Percentiles rank a stretch among this genome's conserved stretches.
Conservation (phyloP, 1,140 invertebrate genomes). For the Teleopsis dalmanni region DNA sequence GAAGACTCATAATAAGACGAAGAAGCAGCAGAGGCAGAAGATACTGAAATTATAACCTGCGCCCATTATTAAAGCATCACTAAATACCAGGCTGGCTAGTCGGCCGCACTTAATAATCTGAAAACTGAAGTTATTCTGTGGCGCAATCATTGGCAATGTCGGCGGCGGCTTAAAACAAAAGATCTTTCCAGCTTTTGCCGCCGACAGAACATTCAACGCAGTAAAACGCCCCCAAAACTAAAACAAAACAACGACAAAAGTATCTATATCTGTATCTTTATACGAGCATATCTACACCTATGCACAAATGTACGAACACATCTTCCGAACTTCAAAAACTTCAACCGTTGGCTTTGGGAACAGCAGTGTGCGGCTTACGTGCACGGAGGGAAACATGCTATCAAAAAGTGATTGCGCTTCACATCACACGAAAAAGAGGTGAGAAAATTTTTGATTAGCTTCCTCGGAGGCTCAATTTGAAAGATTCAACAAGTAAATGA, state of each 20-base stretch:
- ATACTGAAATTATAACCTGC: no score
- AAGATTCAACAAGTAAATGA: neutral
- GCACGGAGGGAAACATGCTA: neutral
- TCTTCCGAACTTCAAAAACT: neutral
- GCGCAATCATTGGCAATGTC: neutral
- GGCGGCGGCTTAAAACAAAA: conserved; percentile 42
- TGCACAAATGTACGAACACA: neutral
- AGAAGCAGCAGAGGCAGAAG: no score
- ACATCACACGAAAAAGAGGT: conserved; percentile 39
- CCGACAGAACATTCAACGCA: conserved; percentile 40
- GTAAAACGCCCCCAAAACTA: conserved; percentile 31
- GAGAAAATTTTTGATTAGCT: conserved; percentile 46
- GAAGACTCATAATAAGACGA: no score
- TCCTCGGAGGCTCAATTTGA: conserved; percentile 29
- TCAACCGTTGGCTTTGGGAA: no score
- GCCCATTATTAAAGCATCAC: conserved; percentile 8
- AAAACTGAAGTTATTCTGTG: neutral
- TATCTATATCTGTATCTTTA: neutral
- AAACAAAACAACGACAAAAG: neutral
- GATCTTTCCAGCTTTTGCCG: conserved; percentile 16
- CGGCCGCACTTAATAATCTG: neutral
- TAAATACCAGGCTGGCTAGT: neutral
- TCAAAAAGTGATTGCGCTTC: conserved; percentile 15
- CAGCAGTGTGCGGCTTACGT: conserved; percentile 1
- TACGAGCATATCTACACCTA: neutral